Evolutionary conservation across 1,140 invertebrate species (phyloP).

Genomic region (Sarcophaga bullata): DNA sequence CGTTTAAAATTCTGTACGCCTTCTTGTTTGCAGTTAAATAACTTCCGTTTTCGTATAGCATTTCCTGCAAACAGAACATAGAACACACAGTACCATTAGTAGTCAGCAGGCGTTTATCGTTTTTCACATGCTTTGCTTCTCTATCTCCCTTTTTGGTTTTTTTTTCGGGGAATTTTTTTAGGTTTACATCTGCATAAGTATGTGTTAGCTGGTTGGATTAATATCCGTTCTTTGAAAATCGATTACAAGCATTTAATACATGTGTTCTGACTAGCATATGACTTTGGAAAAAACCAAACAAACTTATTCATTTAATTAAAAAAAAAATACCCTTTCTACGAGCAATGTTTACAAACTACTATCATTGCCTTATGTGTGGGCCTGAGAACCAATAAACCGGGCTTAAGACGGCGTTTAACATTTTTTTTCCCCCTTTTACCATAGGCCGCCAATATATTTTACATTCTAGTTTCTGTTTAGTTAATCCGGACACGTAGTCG

Average conservation of each 20-base stretch:
- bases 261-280: background rate
- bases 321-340: background rate
- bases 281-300: too few relatives aligned
- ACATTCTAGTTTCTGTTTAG: conserved; percentile 5
- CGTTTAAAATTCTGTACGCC: background rate
- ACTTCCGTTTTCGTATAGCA: background rate
- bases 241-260: conserved; percentile 32
- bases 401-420: background rate
- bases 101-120: conserved; percentile 21
- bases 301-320: too few relatives aligned
- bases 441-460: background rate
- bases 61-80: background rate
- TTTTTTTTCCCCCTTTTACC: background rate
- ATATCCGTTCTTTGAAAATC: conserved; percentile 30
- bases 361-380: background rate
- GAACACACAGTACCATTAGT: background rate
- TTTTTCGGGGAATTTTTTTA: background rate
- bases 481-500: conserved; percentile 27
- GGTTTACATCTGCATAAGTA: background rate
- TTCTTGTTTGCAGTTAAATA: background rate
- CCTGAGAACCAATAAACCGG: background rate
- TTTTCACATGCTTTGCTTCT: background rate
- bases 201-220: background rate
- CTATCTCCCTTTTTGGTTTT: too few relatives aligned
- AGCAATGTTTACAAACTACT: background rate